Conservation (phyloP, 2,797 vertebrate species). For the Mus spretus region DNA sequence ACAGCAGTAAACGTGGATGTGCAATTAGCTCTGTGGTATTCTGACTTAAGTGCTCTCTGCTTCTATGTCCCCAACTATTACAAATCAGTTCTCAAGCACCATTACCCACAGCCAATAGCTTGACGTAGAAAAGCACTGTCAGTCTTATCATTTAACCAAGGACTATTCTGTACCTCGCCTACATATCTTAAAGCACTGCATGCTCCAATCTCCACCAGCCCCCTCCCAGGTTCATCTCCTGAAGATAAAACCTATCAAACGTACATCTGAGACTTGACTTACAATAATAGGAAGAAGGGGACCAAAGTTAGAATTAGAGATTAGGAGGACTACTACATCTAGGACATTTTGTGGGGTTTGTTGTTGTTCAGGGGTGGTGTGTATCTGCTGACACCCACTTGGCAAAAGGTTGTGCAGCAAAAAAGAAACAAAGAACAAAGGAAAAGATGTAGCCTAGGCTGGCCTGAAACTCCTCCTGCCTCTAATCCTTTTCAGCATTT, state of each 20-base stretch:
- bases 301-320: conserved; percentile 49
- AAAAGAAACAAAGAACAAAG: background rate
- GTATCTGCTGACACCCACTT: background rate
- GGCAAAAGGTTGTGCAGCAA: background rate
- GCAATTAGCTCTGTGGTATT: background rate
- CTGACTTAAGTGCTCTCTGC: background rate
- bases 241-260: conserved; percentile 65
- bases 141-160: conserved; percentile 49
- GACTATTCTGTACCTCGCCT: background rate
- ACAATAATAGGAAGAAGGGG: background rate
- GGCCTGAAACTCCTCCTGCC: background rate
- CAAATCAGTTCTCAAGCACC: conserved; percentile 50
- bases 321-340: background rate
- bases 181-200: background rate
- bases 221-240: conserved; percentile 29
- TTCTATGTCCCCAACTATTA: conserved; percentile 29
- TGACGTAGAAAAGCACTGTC: background rate
- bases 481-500: background rate
- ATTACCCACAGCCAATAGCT: background rate
- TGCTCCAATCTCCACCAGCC: conserved; percentile 19
- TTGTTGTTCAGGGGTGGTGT: background rate
- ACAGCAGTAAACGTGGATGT: background rate
- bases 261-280: conserved; percentile 45
- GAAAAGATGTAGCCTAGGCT: background rate
- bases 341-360: background rate